phyloP scores from a whole-genome alignment of 1,140 invertebrate genomes.

The Eumeta japonica region DNA sequence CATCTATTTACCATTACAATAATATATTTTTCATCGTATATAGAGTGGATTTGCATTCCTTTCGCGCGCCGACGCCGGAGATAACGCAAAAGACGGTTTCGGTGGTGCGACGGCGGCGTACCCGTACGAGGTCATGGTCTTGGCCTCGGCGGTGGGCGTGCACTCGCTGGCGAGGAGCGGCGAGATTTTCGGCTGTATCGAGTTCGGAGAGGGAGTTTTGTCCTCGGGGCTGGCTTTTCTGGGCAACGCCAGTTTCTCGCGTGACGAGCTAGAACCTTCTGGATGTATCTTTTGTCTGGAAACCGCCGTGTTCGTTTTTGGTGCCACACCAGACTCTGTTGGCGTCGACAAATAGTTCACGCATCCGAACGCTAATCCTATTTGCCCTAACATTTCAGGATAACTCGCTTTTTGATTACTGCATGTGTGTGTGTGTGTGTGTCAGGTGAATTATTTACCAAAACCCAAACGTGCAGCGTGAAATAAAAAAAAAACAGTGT shows the following conservation, averaged over 20 bases:
- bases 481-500: slow-evolving; percentile 23
- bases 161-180: slow-evolving; percentile 33
- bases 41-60: too few relatives aligned
- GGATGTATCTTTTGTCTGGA: slow-evolving; percentile 44
- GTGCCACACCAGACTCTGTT: slow-evolving; percentile 8
- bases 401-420: slow-evolving; percentile 56
- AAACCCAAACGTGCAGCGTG: slow-evolving; percentile 28
- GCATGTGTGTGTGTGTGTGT: slow-evolving; percentile 13
- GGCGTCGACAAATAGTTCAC: slow-evolving; percentile 51
- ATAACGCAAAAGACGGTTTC: slow-evolving; percentile 50
- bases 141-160: slow-evolving; percentile 31
- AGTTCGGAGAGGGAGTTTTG: slow-evolving; percentile 33
- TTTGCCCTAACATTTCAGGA: slow-evolving; percentile 56
- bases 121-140: slow-evolving; percentile 39
- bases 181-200: slow-evolving; percentile 42
- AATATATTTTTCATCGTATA: too few relatives aligned
- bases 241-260: slow-evolving; percentile 34
- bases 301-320: slow-evolving; percentile 16
- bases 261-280: slow-evolving; percentile 28
- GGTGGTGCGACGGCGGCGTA: too few relatives aligned
- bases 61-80: slow-evolving; percentile 26
- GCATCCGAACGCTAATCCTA: slow-evolving; percentile 53
- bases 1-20: too few relatives aligned
- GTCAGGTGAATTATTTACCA: slow-evolving; percentile 21
- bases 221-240: slow-evolving; percentile 39